Evolutionary conservation across 2,113 vertebrate species (phyloP).

Genomic region (Dicaeum eximium): DNA sequence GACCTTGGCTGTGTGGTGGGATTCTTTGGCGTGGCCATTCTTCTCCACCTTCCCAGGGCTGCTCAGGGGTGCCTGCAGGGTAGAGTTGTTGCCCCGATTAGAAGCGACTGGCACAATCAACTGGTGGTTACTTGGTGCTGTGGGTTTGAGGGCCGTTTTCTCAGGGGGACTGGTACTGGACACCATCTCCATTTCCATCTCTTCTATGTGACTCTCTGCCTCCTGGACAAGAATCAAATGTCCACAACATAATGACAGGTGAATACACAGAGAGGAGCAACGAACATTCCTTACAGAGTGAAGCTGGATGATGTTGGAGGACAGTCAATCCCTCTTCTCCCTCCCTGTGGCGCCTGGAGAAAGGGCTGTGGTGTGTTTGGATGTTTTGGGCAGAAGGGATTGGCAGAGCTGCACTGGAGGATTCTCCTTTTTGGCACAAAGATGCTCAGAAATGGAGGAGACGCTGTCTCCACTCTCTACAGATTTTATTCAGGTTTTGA

Average conservation of each 20-base stretch:
- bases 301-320: constrained; percentile 1
- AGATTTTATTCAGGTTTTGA: not conserved
- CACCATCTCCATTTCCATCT: constrained; percentile 89
- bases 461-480: not conserved
- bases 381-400: not conserved
- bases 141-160: constrained; percentile 80
- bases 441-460: not conserved
- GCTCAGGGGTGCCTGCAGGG: constrained; percentile 72
- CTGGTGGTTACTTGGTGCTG: constrained; percentile 74
- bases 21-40: constrained; percentile 83
- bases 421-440: not conserved
- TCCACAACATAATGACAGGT: constrained; percentile 42
- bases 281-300: not conserved
- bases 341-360: not conserved
- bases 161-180: constrained; percentile 85
- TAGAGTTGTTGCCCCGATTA: constrained; percentile 75
- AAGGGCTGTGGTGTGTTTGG: not conserved
- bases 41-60: constrained; percentile 81
- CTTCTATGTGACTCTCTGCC: constrained; percentile 80
- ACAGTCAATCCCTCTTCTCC: not conserved
- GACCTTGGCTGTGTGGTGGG: constrained; percentile 77
- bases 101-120: constrained; percentile 75
- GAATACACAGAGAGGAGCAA: constrained; percentile 7
- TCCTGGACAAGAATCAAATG: constrained; percentile 86
- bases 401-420: not conserved